Base-by-base conservation (phyloP, 1,140 invertebrate species). In the Drosophila mayri region DNA sequence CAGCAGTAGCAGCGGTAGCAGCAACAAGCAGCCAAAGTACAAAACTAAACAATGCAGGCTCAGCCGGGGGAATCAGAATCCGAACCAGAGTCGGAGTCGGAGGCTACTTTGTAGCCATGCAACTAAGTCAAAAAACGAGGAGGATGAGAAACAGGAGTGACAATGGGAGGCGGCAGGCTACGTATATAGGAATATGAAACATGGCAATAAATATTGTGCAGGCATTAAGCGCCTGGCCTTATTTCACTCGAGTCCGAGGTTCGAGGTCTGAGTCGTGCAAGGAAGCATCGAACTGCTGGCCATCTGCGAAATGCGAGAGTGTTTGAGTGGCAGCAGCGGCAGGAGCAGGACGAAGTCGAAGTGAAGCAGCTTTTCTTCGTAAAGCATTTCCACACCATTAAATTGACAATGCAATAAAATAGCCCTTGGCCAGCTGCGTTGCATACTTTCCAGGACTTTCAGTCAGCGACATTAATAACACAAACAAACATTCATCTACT, bases 391-490 rank as follows among this genome's bases (percentile, higher is more conserved):
- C 85, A 85, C 85, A 85, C 85, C 85, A 88, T 88, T 88, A 88
- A 88, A 88, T 88, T 88, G 85, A 90, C 85, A 88, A 81, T 90
- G 86, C 87, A 85, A 88, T 90, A 88, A 88, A 88, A 90, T 81
- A 75, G 73, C 81, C 67, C 46, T 62, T 74, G 80, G 54, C 47
- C 84, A 87, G 82, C 65, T 76, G 54, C 67, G 72, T 65, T 80
- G 76, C 82, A 80, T 84, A 77, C 74, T 78, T 79, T 71, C 59
- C 67, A 22, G 52, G 63, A 70, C 67, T 72, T 70, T 65, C 55
- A 63, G 75, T 40, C 72, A 72, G 59, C 54, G 66, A 68, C 75
- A 79, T 79, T 78, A 79, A 79, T 79, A 79, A 78, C 75, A 72
- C 37, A 71, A 79, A 79, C 65, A 72, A 64, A 78, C 76, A 77